Evolutionary conservation across 2,888 invertebrate species (phyloP).

Genomic region (Tinea trinotella): DNA sequence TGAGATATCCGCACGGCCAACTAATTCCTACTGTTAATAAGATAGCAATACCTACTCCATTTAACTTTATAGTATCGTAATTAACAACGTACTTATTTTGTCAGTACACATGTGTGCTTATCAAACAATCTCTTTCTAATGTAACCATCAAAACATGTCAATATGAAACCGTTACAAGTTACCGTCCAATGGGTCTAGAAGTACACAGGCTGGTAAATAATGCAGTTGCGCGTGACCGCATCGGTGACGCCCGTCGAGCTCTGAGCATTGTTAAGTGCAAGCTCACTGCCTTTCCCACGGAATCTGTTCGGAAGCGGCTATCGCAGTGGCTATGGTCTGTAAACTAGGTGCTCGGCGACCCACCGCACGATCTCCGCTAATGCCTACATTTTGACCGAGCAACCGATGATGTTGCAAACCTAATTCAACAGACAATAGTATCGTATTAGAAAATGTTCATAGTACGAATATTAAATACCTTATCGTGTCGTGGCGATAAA

Average conservation of each 20-base stretch:
- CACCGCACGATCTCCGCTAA: constrained; percentile 8
- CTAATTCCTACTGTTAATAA: too few species aligned
- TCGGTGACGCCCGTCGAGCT: constrained; percentile 47
- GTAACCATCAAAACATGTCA: neutral
- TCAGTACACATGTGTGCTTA: too few species aligned
- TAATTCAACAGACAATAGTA: neutral
- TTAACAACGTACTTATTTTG: too few species aligned
- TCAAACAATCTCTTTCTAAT: too few species aligned
- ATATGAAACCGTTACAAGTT: constrained; percentile 1
- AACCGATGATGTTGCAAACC: neutral
- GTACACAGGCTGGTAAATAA: constrained; percentile 19
- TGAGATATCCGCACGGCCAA: too few species aligned
- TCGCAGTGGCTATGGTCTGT: neutral
- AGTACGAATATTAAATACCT: neutral
- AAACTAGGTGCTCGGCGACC: neutral
- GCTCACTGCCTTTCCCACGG: constrained; percentile 51
- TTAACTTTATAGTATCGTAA: too few species aligned
- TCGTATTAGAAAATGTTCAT: neutral
- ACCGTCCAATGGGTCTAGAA: constrained; percentile 9
- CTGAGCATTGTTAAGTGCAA: constrained; percentile 38
- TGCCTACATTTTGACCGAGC: neutral
- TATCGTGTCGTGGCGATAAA: constrained; percentile 7
- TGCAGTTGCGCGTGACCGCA: constrained; percentile 41
- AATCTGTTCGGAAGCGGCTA: constrained; percentile 11
- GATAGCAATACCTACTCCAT: too few species aligned